These are phyloP conservation scores for Cheilosia variabilis DNA, from an alignment of 2,888 invertebrate species.

Conservation along the genomic window DNA sequence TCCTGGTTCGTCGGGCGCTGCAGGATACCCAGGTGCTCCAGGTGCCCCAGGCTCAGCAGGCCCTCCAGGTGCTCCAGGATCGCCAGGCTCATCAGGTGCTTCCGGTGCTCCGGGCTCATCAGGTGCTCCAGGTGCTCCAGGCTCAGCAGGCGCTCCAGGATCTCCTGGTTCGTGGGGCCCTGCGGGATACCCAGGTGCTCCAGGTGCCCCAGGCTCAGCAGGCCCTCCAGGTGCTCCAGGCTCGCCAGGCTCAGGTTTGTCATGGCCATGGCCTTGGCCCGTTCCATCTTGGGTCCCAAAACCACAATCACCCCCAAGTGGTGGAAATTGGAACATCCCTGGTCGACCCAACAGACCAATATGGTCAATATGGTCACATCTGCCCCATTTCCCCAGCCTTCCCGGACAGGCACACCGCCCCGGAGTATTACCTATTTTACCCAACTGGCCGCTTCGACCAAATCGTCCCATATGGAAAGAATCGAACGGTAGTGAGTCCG, in stretches of 20 bases:
- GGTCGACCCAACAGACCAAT: not conserved
- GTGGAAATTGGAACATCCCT: not conserved
- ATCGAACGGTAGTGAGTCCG: not conserved
- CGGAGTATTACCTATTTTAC: too few relatives aligned
- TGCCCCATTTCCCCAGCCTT: not conserved
- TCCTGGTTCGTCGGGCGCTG: not conserved
- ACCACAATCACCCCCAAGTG: not conserved
- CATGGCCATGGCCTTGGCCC: not conserved
- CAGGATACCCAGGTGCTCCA: constrained; percentile 7
- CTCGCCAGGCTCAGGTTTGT: not conserved
- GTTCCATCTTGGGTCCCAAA: not conserved
- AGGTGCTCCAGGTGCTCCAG: not conserved
- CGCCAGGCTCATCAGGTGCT: not conserved
- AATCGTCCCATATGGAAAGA: constrained; percentile 2
- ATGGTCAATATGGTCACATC: constrained; percentile 25
- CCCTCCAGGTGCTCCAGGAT: not conserved
- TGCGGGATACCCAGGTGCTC: too few relatives aligned
- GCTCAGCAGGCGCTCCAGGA: not conserved
- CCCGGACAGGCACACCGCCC: not conserved
- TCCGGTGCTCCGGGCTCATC: not conserved
- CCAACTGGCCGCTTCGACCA: not conserved
- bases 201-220: constrained; percentile 2
- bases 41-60: constrained; percentile 7
- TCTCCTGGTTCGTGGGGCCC: not conserved
- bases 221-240: not conserved